Conservation (phyloP, 2,797 vertebrate genomes). For the Hafferia zeledoni region DNA sequence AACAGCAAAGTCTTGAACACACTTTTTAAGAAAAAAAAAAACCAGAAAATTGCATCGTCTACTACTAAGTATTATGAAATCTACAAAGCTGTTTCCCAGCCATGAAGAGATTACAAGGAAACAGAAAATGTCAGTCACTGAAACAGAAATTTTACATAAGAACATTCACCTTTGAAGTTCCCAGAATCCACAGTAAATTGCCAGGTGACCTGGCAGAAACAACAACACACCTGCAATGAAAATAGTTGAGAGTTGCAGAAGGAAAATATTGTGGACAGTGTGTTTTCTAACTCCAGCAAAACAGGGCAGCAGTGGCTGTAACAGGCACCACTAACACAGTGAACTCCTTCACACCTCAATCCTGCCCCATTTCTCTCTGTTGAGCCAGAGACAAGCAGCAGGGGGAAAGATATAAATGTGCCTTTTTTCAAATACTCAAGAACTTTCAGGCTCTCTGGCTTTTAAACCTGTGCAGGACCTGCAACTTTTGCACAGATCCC, state of each 20-base stretch:
- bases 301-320: background rate
- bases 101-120: constrained; percentile 1
- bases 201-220: constrained; percentile 57
- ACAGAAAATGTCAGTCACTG: background rate
- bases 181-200: constrained; percentile 19
- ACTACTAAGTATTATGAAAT: background rate
- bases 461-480: background rate
- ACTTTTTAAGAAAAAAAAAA: background rate
- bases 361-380: background rate
- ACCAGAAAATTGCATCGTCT: background rate
- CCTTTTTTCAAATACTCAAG: background rate
- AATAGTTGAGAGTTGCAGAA: background rate
- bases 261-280: background rate
- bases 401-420: background rate
- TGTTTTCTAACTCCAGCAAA: background rate
- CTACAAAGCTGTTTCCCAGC: background rate
- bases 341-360: background rate
- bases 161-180: constrained; percentile 48
- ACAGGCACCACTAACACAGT: background rate
- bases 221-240: constrained; percentile 45
- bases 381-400: background rate
- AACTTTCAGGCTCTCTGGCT: background rate
- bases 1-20: background rate
- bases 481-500: background rate
- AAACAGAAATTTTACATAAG: constrained; percentile 10